Conservation (phyloP, 2,888 invertebrate genomes). For the Xiphydria camelus region DNA sequence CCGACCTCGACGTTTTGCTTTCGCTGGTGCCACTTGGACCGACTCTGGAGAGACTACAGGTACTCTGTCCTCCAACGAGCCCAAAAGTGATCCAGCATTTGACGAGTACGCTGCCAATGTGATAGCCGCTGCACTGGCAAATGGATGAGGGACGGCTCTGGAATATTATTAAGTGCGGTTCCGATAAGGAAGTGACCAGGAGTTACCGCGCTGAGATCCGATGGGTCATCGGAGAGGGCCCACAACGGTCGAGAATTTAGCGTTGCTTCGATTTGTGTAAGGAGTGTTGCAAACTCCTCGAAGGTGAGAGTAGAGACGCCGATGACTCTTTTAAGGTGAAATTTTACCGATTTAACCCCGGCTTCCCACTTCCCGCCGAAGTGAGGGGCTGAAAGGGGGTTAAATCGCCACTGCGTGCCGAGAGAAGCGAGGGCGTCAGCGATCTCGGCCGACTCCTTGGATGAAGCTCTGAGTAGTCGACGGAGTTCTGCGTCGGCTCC, state of each 20-base stretch:
- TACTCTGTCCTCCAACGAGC: slow-evolving; percentile 32
- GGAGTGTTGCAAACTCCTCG: slow-evolving; percentile 35
- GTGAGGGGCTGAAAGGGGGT: too few relatives aligned
- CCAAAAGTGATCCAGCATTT: slow-evolving; percentile 33
- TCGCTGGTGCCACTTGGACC: slow-evolving; percentile 35
- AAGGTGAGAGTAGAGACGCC: slow-evolving; percentile 27
- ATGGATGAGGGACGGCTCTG: slow-evolving; percentile 28
- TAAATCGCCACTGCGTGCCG: slow-evolving; percentile 31
- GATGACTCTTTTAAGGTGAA: slow-evolving; percentile 21
- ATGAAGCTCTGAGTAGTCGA: slow-evolving; percentile 2
- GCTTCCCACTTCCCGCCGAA: too few relatives aligned
- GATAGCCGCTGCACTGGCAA: slow-evolving; percentile 19
- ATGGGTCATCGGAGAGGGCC: slow-evolving; percentile 25
- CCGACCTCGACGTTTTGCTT: too few relatives aligned
- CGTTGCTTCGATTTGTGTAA: slow-evolving; percentile 31
- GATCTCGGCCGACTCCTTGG: slow-evolving; percentile 1
- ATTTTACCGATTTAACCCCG: too few relatives aligned
- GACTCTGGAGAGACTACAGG: slow-evolving; percentile 27
- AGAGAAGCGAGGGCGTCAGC: slow-evolving; percentile 11
- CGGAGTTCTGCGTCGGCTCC: slow-evolving; percentile 10
- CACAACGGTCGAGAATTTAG: slow-evolving; percentile 33
- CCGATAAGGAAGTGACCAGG: slow-evolving; percentile 43
- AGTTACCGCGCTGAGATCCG: slow-evolving; percentile 28
- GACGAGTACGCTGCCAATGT: slow-evolving; percentile 35
- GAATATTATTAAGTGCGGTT: slow-evolving; percentile 22